Evolutionary conservation across 2,113 vertebrate genomes (phyloP).

Genomic region (Phoxinus phoxinus): DNA sequence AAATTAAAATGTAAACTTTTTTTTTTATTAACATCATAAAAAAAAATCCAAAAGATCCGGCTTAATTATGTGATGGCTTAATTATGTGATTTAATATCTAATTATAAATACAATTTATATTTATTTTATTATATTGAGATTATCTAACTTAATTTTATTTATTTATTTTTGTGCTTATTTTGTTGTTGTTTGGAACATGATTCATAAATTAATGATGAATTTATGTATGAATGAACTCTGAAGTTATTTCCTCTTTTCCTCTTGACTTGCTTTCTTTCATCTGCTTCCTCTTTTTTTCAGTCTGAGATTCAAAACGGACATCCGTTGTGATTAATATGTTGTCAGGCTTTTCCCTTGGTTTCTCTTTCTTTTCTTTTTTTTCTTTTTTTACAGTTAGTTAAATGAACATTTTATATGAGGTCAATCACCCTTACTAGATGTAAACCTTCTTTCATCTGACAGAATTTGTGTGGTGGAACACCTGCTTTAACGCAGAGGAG

Average conservation of each 20-base stretch:
- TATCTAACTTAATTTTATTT: too few relatives aligned
- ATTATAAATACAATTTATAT: too few relatives aligned
- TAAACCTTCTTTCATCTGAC: not conserved
- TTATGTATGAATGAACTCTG: not conserved
- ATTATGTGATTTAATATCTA: too few relatives aligned
- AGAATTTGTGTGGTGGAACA: not conserved
- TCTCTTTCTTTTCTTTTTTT: not conserved
- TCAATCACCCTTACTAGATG: not conserved
- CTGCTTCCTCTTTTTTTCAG: not conserved
- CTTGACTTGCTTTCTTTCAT: not conserved
- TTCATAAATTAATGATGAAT: not conserved
- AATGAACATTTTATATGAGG: not conserved
- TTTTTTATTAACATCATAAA: too few relatives aligned
- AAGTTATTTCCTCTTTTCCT: constrained; percentile 1
- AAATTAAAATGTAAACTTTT: too few relatives aligned
- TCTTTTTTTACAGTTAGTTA: not conserved
- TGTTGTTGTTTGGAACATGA: not conserved
- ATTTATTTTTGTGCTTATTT: not conserved
- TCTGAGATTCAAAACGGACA: not conserved
- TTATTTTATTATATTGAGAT: too few relatives aligned
- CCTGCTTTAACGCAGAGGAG: not conserved
- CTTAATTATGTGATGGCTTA: too few relatives aligned
- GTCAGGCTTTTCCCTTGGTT: not conserved
- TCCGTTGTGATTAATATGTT: not conserved
- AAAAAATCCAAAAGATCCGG: too few relatives aligned